These are phyloP conservation scores for Mactromeris polynyma DNA, from an alignment of 2,888 invertebrate genomes.

Conservation along the genomic window DNA sequence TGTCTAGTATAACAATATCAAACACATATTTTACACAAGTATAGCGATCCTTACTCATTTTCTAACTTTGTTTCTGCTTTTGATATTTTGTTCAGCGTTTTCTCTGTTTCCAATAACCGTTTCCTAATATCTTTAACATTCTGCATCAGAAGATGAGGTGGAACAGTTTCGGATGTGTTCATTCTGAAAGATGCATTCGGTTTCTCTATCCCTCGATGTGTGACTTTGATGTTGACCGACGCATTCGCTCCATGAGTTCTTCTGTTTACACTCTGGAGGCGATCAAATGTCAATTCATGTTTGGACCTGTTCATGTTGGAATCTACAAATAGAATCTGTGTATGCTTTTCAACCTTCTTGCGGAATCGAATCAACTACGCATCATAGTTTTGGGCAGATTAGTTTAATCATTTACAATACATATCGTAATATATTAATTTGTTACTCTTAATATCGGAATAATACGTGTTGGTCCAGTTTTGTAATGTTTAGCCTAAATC, in stretches of 20 bases:
- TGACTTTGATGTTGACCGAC: conserved; percentile 53
- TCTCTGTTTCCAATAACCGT: conserved; percentile 80
- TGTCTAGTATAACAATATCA: no score
- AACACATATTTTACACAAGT: no score
- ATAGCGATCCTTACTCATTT: conserved; percentile 56
- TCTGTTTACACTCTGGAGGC: conserved; percentile 53
- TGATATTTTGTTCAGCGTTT: conserved; percentile 78
- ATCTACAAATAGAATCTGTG: not conserved
- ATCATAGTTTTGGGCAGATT: not conserved
- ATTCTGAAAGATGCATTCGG: conserved; percentile 48
- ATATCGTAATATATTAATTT: not conserved
- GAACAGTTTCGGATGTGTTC: conserved; percentile 68
- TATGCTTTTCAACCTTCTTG: not conserved
- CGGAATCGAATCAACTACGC: not conserved
- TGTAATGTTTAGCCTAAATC: not conserved
- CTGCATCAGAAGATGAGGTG: conserved; percentile 76
- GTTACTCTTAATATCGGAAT: not conserved
- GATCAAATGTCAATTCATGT: conserved; percentile 60
- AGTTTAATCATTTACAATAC: not conserved
- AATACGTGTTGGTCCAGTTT: not conserved
- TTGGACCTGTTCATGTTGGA: conserved; percentile 61
- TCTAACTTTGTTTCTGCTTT: conserved; percentile 72
- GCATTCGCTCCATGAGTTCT: conserved; percentile 29
- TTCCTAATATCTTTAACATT: conserved; percentile 81
- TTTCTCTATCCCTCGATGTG: conserved; percentile 26